A percentile compares a stretch with the other conserved stretches of the same genome.
These are phyloP conservation scores for Macrotrachela quadricornifera DNA, from an alignment of 1,140 invertebrate genomes.

Conservation along the genomic window DNA sequence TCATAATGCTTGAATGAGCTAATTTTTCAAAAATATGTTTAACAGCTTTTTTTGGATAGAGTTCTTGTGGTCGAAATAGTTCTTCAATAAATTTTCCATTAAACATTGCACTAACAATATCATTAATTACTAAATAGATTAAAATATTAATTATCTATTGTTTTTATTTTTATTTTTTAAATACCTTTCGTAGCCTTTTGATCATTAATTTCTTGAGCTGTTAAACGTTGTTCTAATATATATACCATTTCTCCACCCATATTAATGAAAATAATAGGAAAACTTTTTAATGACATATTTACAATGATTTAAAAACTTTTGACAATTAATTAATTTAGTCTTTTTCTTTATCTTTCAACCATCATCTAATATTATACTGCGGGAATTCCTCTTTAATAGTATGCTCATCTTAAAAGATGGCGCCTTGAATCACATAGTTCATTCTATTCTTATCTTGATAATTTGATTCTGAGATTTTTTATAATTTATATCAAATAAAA, in stretches of 20 bases:
- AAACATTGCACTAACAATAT: slow-evolving; percentile 57
- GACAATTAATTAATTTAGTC: no score
- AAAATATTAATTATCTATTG: background rate
- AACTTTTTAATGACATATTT: slow-evolving; percentile 34
- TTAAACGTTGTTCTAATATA: slow-evolving; percentile 65
- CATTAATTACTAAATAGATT: slow-evolving; percentile 50
- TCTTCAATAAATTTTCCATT: slow-evolving; percentile 58
- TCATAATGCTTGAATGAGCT: slow-evolving; percentile 74
- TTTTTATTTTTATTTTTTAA: no score
- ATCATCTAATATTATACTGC: no score
- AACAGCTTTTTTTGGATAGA: slow-evolving; percentile 42
- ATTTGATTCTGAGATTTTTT: no score
- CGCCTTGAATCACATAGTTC: no score
- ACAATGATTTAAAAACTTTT: no score
- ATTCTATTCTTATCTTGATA: no score
- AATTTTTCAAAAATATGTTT: slow-evolving; percentile 54
- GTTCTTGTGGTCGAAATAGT: slow-evolving; percentile 48
- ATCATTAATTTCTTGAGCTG: slow-evolving; percentile 52
- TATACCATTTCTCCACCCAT: slow-evolving; percentile 85
- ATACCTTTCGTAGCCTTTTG: slow-evolving; percentile 60
- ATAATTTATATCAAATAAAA: no score
- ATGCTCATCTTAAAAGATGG: no score
- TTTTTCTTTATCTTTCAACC: no score
- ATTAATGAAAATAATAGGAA: slow-evolving; percentile 68
- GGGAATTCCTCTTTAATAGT: no score